phyloP scores from a whole-genome alignment of 2,888 invertebrate genomes.

The Doris montereyensis region DNA sequence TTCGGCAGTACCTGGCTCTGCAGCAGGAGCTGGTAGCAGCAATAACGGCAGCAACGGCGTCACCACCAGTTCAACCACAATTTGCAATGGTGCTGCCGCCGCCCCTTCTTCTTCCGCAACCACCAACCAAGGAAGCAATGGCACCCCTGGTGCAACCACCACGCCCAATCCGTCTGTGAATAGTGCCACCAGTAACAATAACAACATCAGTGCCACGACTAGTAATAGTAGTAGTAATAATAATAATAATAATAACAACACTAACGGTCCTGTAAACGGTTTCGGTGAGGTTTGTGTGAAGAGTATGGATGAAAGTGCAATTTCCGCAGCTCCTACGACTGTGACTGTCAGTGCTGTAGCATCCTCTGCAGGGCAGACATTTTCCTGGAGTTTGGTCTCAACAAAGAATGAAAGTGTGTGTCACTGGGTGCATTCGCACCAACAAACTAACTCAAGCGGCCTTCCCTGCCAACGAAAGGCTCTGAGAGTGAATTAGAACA shows the following conservation, averaged over 20 bases:
- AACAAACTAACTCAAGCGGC: slow-evolving; percentile 79
- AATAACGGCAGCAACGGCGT: background rate
- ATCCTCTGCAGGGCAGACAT: background rate
- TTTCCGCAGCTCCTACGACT: background rate
- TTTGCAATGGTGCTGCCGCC: background rate
- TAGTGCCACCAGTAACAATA: background rate
- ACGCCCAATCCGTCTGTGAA: background rate
- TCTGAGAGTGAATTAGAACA: slow-evolving; percentile 87
- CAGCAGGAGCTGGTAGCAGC: slow-evolving; percentile 11
- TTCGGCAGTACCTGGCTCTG: background rate
- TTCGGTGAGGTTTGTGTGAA: background rate
- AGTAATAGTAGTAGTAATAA: too few species aligned
- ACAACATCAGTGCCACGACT: background rate
- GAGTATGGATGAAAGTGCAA: background rate
- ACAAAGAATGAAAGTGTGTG: slow-evolving; percentile 58
- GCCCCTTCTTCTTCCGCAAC: too few species aligned
- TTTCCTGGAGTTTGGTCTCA: slow-evolving; percentile 44
- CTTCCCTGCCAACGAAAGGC: slow-evolving; percentile 84
- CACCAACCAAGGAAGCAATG: background rate
- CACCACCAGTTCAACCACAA: background rate
- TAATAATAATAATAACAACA: background rate
- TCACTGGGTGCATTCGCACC: slow-evolving; percentile 64
- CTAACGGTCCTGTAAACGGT: background rate
- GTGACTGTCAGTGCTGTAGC: background rate
- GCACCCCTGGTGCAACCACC: background rate